Percentiles rank a stretch among this genome's conserved stretches.
Evolutionary conservation across 2,797 vertebrate genomes (phyloP).

Genomic region (Scomberomorus guttatus): DNA sequence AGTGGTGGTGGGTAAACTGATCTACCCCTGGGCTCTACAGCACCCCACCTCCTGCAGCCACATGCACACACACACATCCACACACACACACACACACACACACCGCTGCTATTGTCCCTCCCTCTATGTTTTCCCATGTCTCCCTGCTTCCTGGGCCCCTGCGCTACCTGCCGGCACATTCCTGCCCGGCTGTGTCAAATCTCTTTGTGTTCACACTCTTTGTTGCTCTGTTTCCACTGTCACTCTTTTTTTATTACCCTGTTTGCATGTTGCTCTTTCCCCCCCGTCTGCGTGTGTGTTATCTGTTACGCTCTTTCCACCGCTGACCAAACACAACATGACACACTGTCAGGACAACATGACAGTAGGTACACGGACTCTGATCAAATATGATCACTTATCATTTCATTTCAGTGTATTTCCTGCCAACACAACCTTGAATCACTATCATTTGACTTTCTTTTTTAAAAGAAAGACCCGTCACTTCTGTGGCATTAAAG

Average conservation of each 20-base stretch:
- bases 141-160: slow-evolving; percentile 78
- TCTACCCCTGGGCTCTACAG: slow-evolving; percentile 49
- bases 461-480: no score
- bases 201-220: slow-evolving; percentile 70
- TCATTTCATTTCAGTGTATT: no score
- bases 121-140: slow-evolving; percentile 71
- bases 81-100: slow-evolving; percentile 44
- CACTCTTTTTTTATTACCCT: slow-evolving; percentile 64
- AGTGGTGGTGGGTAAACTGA: slow-evolving; percentile 74
- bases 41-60: slow-evolving; percentile 37
- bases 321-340: slow-evolving; percentile 27
- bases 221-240: slow-evolving; percentile 74
- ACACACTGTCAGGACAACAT: slow-evolving; percentile 19
- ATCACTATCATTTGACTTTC: no score
- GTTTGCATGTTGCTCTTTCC: slow-evolving; percentile 41
- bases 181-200: slow-evolving; percentile 63
- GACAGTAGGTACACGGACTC: slow-evolving; percentile 9
- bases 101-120: slow-evolving; percentile 59
- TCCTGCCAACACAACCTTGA: no score
- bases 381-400: slow-evolving; percentile 1
- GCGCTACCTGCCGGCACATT: slow-evolving; percentile 78
- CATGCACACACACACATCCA: slow-evolving; percentile 40
- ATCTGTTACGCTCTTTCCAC: slow-evolving; percentile 26
- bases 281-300: slow-evolving; percentile 17
- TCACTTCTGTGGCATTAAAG: no score